A percentile compares a stretch with the other conserved stretches of the same genome.
These are phyloP conservation scores for Podarcis raffonei DNA, from an alignment of 2,113 vertebrate genomes.

Conservation along the genomic window DNA sequence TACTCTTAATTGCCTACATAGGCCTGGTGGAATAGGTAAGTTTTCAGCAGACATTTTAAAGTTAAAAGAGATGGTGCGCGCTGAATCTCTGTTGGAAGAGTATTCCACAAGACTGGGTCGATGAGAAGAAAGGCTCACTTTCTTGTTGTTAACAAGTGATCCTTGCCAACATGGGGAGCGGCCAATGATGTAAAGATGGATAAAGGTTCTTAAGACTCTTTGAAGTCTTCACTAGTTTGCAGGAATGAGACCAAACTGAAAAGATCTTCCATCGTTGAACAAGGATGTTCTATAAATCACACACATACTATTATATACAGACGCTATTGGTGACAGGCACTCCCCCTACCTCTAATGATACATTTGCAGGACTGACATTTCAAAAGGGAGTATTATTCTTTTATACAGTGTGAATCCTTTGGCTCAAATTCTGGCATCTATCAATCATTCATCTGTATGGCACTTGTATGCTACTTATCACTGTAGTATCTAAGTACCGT, in stretches of 20 bases:
- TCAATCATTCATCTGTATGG: slow-evolving; percentile 14
- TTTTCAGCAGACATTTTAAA: too few species aligned
- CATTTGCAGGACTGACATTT: slow-evolving; percentile 7
- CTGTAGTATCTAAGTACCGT: slow-evolving; percentile 15
- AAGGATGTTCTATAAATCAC: neutral
- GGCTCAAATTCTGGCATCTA: neutral
- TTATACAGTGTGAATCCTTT: slow-evolving; percentile 21
- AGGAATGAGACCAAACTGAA: neutral
- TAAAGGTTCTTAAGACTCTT: neutral
- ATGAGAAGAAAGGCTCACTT: too few species aligned
- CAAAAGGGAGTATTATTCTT: neutral
- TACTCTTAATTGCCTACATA: too few species aligned
- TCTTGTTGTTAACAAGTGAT: too few species aligned
- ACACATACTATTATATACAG: slow-evolving; percentile 3
- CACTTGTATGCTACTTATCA: slow-evolving; percentile 40
- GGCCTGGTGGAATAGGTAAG: too few species aligned
- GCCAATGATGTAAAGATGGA: neutral
- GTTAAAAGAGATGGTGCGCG: too few species aligned
- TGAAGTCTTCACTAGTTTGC: neutral
- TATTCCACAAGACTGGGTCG: too few species aligned
- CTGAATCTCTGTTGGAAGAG: too few species aligned
- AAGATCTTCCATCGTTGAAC: neutral
- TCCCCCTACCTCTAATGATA: neutral
- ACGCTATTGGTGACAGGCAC: neutral
- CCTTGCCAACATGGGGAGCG: too few species aligned